Base-by-base conservation (phyloP, 2,113 vertebrate species). In the Malaclemys terrapin region DNA sequence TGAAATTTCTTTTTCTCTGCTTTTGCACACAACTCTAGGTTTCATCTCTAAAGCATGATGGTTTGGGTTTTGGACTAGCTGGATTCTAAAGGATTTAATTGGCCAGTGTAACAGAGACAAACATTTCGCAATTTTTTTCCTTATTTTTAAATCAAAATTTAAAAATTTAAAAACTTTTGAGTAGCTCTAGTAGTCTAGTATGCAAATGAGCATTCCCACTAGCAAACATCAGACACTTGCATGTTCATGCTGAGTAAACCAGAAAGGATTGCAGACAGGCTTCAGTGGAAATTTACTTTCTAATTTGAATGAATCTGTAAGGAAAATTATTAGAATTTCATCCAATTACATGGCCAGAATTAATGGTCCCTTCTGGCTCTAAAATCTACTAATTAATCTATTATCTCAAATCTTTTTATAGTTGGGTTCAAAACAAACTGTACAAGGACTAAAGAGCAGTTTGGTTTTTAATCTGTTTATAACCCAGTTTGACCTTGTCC, bases 131-230 rank as follows among this genome's bases (percentile, higher is more conserved):
- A 54, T 54, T 57, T 57, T 57, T 57, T 57, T 57, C 24, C 56
- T 57, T 57, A 25, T 57, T 57, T 24, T 57, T 27, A 27, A 57
- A 57, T 57, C 56, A 57, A 57, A 57, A 57, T 57, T 57, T 79
- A 91, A 93, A 78, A 6, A 79, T 84, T 92, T 75, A 76, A n/a
- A 88, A 90, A 93, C 10, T 89, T 62, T 94, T 95, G 20, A 24
- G 80, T 94, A 84, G 50, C 90, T 82, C 91, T 87, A 90, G 53
- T 29, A 65, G 89, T 75, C 82, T 19, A 83, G 85, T 47, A 50
- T 62, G 81, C 49, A 93, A 87, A 91, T 54, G 13, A 69, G 29
- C 62, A 53, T 85, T 90, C 78, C n/a, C 83, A 91, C 5, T 24
- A 72, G 35, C 31, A 69, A 69, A n/a, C 35, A 69, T 69, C 62